These are phyloP conservation scores for Setipinna tenuifilis DNA, from an alignment of 2,797 vertebrate genomes.

Conservation along the genomic window DNA sequence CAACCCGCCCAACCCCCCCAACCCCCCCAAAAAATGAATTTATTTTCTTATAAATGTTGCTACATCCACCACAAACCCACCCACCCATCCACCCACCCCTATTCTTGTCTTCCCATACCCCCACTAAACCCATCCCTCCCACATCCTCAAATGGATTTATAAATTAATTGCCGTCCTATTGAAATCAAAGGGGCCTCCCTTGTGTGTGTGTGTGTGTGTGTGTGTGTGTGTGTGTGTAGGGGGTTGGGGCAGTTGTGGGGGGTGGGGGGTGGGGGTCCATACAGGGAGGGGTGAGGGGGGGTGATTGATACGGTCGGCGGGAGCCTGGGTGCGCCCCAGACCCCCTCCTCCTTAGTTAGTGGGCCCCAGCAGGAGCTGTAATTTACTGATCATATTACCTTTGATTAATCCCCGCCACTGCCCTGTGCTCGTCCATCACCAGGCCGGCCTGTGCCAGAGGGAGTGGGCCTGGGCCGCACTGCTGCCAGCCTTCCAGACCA, in stretches of 20 bases:
- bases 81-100: neutral
- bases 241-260: too few relatives aligned
- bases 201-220: neutral
- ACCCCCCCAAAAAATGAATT: constrained; percentile 83
- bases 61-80: constrained; percentile 67
- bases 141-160: constrained; percentile 88
- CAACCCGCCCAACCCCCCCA: constrained; percentile 71
- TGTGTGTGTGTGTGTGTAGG: neutral
- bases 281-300: constrained; percentile 56
- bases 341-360: constrained; percentile 85
- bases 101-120: neutral
- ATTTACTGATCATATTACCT: constrained; percentile 94
- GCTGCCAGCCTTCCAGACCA: constrained; percentile 83
- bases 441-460: constrained; percentile 85
- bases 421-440: constrained; percentile 88
- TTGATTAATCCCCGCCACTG: constrained; percentile 96
- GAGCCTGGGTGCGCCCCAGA: constrained; percentile 77
- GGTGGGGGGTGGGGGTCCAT: too few relatives aligned
- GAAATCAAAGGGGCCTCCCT: constrained; percentile 86
- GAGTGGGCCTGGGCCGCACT: constrained; percentile 89
- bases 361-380: constrained; percentile 89
- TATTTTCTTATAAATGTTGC: constrained; percentile 95
- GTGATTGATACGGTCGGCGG: constrained; percentile 88
- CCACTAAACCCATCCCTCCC: neutral
- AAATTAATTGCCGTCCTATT: constrained; percentile 95